Evolutionary conservation across 1,140 invertebrate genomes (phyloP), one percentile per base, ranked within the genome.

Genomic region (Bactericera cockerelli): DNA sequence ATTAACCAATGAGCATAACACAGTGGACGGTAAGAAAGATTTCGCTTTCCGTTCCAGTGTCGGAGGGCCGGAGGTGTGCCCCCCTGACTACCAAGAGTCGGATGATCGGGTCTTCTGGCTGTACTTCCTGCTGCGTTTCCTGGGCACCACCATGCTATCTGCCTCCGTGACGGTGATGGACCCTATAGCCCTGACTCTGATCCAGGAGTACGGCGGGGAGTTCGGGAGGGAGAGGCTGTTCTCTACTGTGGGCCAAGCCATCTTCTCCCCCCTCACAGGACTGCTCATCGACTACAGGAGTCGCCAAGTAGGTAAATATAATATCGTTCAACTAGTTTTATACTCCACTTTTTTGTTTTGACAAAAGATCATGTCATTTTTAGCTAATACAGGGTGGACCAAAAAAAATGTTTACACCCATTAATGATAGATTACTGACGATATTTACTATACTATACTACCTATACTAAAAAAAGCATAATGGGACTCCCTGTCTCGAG

Each of bases 91-190:
- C 65, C 81, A 80, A 67, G 78, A 84, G 63, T 82, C 78, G 58
- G 82, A 84, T 61, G 79, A 83, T 63, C 77, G 77, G 58, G 84
- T 82, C 13, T 88, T 87, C 66, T 88, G 84, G 78, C 76, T 84
- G 53, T 89, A 89, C 68, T 87, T 89, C 67, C 68, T 81, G 26
- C 63, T 88, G 13, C 65, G 87, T 65, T 86, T 88, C 63, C 70
- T 86, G 60, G 86, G 81, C 1, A 85, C 80, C 6, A 81, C 84
- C 1, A 85, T 86, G 78, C 70, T 84, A 59, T 81, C 80, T 1
- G 83, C 82, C 22, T 82, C 82, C 8, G 83, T 88, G 1, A 86
- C 83, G 10, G 82, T 89, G 57, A 81, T 89, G 77, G 86, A 90
- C 71, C 86, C 87, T 1, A 87, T 87, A 54, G 83, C 85, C 1